Evolutionary conservation across 2,888 invertebrate genomes (phyloP).

Genomic region (Heliconius ethilla): DNA sequence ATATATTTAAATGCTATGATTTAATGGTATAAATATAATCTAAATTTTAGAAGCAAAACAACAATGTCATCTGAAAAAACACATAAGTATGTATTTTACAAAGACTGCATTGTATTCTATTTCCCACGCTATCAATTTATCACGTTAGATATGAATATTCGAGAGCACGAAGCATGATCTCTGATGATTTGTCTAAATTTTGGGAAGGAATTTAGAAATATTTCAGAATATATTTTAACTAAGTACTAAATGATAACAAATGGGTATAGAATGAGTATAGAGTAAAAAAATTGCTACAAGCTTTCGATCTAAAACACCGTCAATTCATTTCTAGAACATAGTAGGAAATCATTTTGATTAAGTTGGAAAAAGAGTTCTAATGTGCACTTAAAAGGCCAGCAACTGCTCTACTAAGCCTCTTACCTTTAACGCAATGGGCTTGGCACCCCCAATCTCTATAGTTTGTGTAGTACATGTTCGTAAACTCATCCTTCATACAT

Average conservation of each 20-base stretch:
- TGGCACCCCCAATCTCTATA: too few species aligned
- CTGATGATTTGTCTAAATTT: not conserved
- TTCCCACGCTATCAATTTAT: constrained; percentile 6
- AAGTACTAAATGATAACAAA: not conserved
- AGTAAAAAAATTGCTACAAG: not conserved
- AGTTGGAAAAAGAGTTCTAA: too few species aligned
- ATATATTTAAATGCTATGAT: not conserved
- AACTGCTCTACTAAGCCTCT: too few species aligned
- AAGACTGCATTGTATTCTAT: not conserved
- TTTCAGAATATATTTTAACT: not conserved
- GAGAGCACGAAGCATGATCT: not conserved
- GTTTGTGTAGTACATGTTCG: too few species aligned
- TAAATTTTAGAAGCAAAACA: not conserved
- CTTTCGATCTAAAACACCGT: not conserved
- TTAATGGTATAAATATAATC: constrained; percentile 3
- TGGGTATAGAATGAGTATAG: not conserved
- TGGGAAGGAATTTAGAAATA: not conserved
- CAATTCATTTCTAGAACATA: not conserved
- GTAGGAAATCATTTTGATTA: not conserved
- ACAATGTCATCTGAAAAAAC: not conserved
- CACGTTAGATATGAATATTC: not conserved
- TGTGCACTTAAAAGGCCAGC: too few species aligned
- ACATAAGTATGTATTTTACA: not conserved
- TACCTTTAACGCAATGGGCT: too few species aligned
- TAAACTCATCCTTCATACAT: too few species aligned